Evolutionary conservation across 2,113 vertebrate genomes (phyloP).

Genomic region (Lichenostomus cassidix): DNA sequence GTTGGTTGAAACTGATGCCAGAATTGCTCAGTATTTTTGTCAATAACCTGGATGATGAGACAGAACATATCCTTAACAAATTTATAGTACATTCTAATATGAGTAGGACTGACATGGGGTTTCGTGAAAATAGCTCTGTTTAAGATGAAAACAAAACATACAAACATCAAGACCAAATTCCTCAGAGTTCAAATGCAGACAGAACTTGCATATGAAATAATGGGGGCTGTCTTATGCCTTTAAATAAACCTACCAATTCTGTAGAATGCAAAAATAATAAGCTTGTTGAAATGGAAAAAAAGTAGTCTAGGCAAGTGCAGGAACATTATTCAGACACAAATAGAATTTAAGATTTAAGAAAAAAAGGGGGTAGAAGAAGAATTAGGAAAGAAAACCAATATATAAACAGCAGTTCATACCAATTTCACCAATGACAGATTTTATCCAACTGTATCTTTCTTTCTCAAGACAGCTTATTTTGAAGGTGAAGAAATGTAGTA

Average conservation of each 20-base stretch:
- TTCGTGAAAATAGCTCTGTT: not conserved
- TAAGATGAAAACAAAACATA: not conserved
- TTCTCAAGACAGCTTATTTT: not conserved
- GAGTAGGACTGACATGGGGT: not conserved
- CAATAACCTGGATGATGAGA: not conserved
- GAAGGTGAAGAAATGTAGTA: not conserved
- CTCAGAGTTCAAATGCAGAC: not conserved
- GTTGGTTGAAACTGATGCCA: not conserved
- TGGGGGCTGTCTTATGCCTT: not conserved
- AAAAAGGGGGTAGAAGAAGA: not conserved
- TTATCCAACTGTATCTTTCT: not conserved
- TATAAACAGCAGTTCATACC: not conserved
- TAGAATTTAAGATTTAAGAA: not conserved
- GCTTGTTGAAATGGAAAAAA: not conserved
- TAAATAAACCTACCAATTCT: not conserved
- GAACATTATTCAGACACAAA: not conserved
- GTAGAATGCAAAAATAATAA: not conserved
- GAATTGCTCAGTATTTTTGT: not conserved
- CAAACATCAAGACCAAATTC: not conserved
- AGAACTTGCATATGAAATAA: not conserved
- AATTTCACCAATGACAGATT: not conserved
- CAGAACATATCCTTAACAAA: not conserved
- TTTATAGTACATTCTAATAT: not conserved
- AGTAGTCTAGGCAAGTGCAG: not conserved
- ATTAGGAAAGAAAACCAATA: not conserved